Evolutionary conservation across 2,888 invertebrate species (phyloP).

Genomic region (Agrochola litura): DNA sequence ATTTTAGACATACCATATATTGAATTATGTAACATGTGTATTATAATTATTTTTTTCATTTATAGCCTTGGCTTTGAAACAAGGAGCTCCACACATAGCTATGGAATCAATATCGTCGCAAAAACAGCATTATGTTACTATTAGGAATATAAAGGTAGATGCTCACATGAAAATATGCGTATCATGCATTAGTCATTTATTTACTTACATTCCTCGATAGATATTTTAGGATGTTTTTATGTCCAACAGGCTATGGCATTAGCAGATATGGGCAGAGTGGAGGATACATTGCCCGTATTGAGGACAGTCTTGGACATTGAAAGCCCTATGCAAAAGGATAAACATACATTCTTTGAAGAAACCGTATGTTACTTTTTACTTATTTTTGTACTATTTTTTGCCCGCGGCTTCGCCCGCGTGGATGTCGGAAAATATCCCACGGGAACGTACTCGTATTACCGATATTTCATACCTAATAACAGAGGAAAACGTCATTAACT

Average conservation of each 20-base stretch:
- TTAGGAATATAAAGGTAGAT: constrained; percentile 92
- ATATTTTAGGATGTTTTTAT: constrained; percentile 26
- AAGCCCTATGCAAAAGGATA: constrained; percentile 82
- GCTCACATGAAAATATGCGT: not conserved
- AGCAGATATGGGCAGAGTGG: constrained; percentile 91
- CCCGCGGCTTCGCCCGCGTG: no score
- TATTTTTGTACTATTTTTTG: not conserved
- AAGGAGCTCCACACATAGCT: constrained; percentile 92
- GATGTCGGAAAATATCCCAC: no score
- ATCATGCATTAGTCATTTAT: not conserved
- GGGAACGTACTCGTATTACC: no score
- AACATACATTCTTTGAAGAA: constrained; percentile 92
- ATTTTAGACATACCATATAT: not conserved
- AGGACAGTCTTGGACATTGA: constrained; percentile 90
- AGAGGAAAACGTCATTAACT: no score
- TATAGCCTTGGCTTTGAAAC: constrained; percentile 92
- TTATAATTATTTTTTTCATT: not conserved
- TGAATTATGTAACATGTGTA: not conserved
- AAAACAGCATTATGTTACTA: constrained; percentile 92
- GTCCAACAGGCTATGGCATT: constrained; percentile 86
- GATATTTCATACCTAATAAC: no score
- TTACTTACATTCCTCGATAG: not conserved
- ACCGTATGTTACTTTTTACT: constrained; percentile 85
- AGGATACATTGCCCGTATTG: constrained; percentile 92
- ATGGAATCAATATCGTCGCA: constrained; percentile 91